Conservation (phyloP, 2,888 invertebrate species). For the Folsomia candida region DNA sequence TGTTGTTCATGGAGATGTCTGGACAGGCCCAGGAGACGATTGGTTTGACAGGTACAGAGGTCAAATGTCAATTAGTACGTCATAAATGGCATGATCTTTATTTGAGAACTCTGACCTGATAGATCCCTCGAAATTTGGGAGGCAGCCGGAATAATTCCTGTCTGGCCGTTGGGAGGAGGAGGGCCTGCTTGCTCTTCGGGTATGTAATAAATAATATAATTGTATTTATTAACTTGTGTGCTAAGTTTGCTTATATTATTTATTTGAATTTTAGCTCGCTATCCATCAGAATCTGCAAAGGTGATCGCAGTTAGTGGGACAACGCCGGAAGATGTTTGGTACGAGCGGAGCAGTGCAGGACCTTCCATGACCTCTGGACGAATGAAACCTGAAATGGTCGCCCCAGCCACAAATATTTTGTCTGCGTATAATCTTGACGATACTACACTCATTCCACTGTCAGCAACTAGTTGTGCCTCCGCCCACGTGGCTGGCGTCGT, state of each 20-base stretch:
- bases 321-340: background rate
- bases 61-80: too few species aligned
- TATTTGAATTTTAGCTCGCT: too few species aligned
- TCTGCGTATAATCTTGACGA: background rate
- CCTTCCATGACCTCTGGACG: background rate
- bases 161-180: background rate
- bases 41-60: too few species aligned
- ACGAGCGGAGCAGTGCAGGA: background rate
- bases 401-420: background rate
- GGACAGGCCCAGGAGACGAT: background rate
- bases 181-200: background rate
- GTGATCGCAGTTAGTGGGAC: background rate
- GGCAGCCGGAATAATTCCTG: background rate
- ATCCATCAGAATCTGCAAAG: background rate
- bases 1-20: background rate
- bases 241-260: too few species aligned
- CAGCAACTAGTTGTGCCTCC: background rate
- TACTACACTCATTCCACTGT: background rate
- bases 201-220: too few species aligned
- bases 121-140: background rate
- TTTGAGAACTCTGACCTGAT: too few species aligned
- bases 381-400: background rate
- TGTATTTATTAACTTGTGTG: too few species aligned
- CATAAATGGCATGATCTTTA: too few species aligned
- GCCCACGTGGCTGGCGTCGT: background rate